Evolutionary conservation across 2,113 vertebrate genomes (phyloP).

Genomic region (Mustela nigripes): DNA sequence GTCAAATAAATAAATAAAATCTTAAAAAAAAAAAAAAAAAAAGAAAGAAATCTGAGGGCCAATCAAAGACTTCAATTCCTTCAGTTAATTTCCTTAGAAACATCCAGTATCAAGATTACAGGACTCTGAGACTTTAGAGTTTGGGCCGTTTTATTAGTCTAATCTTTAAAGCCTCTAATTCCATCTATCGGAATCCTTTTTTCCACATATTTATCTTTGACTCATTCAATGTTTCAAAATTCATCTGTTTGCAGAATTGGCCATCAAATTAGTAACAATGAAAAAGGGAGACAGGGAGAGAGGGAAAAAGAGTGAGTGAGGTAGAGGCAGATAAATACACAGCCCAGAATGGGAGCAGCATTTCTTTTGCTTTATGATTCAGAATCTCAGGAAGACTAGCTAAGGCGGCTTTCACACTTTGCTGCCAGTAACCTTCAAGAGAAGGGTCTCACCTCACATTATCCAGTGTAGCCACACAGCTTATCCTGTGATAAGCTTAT

Average conservation of each 20-base stretch:
- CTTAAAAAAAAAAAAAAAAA: too few species aligned
- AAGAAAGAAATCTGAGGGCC: not conserved
- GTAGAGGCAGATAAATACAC: not conserved
- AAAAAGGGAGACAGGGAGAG: not conserved
- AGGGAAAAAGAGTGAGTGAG: not conserved
- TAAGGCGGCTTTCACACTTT: not conserved
- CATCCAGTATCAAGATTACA: not conserved
- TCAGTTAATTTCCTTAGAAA: not conserved
- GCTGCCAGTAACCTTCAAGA: not conserved
- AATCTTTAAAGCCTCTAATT: not conserved
- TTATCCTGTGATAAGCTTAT: not conserved
- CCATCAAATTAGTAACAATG: not conserved
- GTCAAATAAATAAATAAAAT: too few species aligned
- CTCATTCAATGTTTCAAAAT: conserved; percentile 4
- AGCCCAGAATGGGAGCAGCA: not conserved
- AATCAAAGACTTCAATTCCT: not conserved
- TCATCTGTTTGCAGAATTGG: not conserved
- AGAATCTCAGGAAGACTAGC: not conserved
- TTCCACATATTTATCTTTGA: not conserved
- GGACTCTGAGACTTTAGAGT: not conserved
- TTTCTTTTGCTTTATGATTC: not conserved
- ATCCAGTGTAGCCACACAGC: not conserved
- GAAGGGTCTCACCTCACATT: not conserved
- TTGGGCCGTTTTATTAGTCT: not conserved
- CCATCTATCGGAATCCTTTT: not conserved